Evolutionary conservation across 2,888 invertebrate genomes (phyloP).

Genomic region (Drosophila putrida): DNA sequence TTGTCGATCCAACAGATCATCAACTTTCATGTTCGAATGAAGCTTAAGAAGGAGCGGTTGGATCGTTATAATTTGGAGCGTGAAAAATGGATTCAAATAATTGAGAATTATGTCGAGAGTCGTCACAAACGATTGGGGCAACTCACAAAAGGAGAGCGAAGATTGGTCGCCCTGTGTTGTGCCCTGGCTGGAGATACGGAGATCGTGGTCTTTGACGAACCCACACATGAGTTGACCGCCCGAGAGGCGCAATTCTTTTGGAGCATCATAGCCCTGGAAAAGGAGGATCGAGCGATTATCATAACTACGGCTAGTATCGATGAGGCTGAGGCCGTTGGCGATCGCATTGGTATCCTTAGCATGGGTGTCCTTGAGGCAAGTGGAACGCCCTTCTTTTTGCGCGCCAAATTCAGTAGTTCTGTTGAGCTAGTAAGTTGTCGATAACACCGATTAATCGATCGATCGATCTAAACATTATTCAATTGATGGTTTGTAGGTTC

Average conservation of each 20-base stretch:
- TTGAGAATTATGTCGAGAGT: conserved; percentile 88
- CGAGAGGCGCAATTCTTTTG: conserved; percentile 91
- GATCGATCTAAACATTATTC: too few relatives aligned
- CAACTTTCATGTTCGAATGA: conserved; percentile 91
- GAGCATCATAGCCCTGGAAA: conserved; percentile 91
- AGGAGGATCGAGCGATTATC: conserved; percentile 90
- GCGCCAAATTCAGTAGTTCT: conserved; percentile 92
- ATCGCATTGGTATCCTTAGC: conserved; percentile 94
- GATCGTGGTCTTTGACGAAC: conserved; percentile 78
- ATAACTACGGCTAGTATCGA: conserved; percentile 94
- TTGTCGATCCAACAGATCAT: conserved; percentile 93
- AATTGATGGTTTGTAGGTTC: conserved; percentile 39
- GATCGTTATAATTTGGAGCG: conserved; percentile 87
- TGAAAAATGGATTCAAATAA: conserved; percentile 87
- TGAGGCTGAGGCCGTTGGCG: conserved; percentile 93
- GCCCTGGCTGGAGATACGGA: conserved; percentile 90
- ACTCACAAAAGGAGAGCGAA: conserved; percentile 90
- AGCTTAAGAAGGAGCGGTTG: conserved; percentile 78
- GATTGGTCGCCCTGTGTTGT: conserved; percentile 90
- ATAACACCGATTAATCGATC: background rate
- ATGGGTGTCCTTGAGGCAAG: conserved; percentile 91
- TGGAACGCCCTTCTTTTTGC: conserved; percentile 92
- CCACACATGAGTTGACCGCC: conserved; percentile 87
- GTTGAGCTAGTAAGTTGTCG: conserved; percentile 88
- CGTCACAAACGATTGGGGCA: conserved; percentile 86